Percentiles rank a stretch among this genome's conserved stretches.
Conservation (phyloP, 2,113 vertebrate genomes). For the Trichomycterus rosablanca region DNA sequence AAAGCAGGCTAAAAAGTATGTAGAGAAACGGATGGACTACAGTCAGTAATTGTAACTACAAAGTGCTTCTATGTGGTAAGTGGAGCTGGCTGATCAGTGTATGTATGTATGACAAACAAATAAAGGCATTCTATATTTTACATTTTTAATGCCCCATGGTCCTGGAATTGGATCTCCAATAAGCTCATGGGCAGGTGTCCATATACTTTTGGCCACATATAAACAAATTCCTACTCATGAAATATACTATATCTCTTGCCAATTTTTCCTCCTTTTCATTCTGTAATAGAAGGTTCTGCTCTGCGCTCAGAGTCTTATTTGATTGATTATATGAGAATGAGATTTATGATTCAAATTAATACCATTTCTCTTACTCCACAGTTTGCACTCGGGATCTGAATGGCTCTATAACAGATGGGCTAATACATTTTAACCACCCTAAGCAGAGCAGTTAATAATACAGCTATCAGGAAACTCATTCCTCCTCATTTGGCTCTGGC, state of each 20-base stretch:
- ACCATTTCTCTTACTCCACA: conserved; percentile 63
- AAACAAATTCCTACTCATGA: no score
- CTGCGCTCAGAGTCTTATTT: conserved; percentile 57
- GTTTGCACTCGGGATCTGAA: conserved; percentile 63
- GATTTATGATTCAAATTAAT: conserved; percentile 70
- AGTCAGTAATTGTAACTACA: no score
- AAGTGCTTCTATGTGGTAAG: no score
- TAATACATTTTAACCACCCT: conserved; percentile 63
- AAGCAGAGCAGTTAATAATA: conserved; percentile 68
- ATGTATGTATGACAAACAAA: no score
- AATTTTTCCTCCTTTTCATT: conserved; percentile 24
- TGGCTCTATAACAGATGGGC: conserved; percentile 64
- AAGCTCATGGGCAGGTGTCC: no score
- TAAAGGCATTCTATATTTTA: no score
- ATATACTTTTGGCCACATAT: no score
- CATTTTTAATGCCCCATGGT: no score
- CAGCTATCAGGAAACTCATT: conserved; percentile 67
- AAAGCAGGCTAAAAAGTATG: no score
- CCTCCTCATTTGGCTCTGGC: conserved; percentile 61
- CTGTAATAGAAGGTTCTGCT: conserved; percentile 56
- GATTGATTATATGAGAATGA: conserved; percentile 64
- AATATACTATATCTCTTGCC: conserved; percentile 12
- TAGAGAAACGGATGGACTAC: no score
- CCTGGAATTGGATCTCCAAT: no score
- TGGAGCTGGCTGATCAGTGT: no score